A percentile compares a stretch with the other conserved stretches of the same genome.
phyloP scores from a whole-genome alignment of 2,888 invertebrate genomes.

The Diarsia brunnea region DNA sequence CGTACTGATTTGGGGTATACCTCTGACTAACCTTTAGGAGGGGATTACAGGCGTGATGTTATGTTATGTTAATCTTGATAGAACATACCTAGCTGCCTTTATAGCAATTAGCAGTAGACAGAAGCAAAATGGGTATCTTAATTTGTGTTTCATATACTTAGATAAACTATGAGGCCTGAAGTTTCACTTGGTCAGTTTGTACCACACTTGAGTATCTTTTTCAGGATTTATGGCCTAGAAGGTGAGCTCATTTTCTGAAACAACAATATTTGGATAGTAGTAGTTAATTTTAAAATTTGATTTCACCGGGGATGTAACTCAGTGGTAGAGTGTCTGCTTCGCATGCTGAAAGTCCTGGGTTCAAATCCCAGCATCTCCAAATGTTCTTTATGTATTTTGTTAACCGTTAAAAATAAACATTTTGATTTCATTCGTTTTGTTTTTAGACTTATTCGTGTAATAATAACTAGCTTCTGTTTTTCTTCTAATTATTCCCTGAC shows the following conservation, averaged over 20 bases:
- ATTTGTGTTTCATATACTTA: neutral
- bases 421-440: neutral
- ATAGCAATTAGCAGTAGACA: neutral
- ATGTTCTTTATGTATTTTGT: constrained; percentile 39
- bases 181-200: neutral
- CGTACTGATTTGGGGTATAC: too few species aligned
- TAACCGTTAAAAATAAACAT: too few species aligned
- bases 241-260: neutral
- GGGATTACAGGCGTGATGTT: too few species aligned
- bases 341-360: constrained; percentile 93
- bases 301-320: constrained; percentile 86
- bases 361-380: constrained; percentile 92
- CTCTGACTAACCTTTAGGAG: too few species aligned
- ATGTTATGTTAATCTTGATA: too few species aligned
- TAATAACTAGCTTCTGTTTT: neutral
- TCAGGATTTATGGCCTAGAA: neutral
- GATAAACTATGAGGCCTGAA: neutral
- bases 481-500: too few species aligned
- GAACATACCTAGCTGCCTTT: neutral
- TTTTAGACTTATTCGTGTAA: neutral
- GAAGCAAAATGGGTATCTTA: neutral
- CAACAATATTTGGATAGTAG: neutral
- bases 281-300: accelerated
- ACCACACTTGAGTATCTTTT: neutral
- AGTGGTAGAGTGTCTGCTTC: constrained; percentile 92